These are phyloP conservation scores for Mastigias papua DNA, from an alignment of 30 jellyfish, hydroid and myxozoan species.

Conservation along the genomic window DNA sequence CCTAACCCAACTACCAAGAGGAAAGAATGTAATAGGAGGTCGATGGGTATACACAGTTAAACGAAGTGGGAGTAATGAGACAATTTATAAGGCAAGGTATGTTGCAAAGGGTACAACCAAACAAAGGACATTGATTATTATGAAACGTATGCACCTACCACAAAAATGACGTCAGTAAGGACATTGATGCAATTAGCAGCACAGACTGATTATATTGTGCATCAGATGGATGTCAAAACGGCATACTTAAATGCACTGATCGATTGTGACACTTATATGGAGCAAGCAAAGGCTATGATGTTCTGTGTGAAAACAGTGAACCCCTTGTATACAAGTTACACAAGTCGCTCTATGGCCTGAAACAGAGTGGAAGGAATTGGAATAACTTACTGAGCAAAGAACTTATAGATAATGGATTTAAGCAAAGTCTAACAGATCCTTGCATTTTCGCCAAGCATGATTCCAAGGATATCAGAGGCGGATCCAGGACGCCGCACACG, in stretches of 20 bases:
- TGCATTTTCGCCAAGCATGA: constrained; percentile 25
- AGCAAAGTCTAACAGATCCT: constrained; percentile 47
- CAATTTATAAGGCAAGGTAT: constrained; percentile 42
- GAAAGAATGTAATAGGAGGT: constrained; percentile 71
- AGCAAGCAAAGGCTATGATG: constrained; percentile 65
- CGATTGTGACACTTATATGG: constrained; percentile 51
- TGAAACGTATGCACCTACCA: constrained; percentile 46
- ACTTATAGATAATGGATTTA: constrained; percentile 13
- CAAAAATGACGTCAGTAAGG: constrained; percentile 45
- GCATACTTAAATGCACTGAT: constrained; percentile 57
- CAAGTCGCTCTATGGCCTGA: constrained; percentile 55
- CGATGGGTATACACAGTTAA: constrained; percentile 73
- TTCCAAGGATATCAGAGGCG: constrained; percentile 23
- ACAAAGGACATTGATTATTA: constrained; percentile 63
- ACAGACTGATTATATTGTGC: constrained; percentile 13
- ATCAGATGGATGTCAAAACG: constrained; percentile 55
- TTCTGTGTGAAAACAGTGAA: constrained; percentile 22
- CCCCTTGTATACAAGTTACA: constrained; percentile 21
- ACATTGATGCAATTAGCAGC: constrained; percentile 38
- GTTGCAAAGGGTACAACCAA: no score
- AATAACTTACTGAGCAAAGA: constrained; percentile 5
- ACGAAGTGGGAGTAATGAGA: constrained; percentile 16
- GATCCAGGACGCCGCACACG: no score
- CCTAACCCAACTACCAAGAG: constrained; percentile 57
- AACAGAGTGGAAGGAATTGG: constrained; percentile 73